These are phyloP conservation scores for Ophion ellenae DNA, from an alignment of 2,888 invertebrate species.

Conservation along the genomic window DNA sequence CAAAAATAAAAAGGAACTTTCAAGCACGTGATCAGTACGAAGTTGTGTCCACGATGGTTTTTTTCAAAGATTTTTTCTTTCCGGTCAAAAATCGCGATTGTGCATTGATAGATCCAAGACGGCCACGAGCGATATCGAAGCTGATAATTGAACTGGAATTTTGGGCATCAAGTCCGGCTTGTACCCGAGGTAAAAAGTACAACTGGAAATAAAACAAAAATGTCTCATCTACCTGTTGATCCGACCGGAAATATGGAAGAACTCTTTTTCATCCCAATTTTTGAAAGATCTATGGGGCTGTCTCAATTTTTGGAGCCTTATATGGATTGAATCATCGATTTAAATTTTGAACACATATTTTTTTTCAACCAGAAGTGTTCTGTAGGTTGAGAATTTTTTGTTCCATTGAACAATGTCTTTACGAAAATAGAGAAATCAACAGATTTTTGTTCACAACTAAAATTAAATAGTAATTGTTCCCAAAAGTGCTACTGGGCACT, in stretches of 20 bases:
- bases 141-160: slow-evolving; percentile 76
- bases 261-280: not conserved
- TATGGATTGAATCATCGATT: not conserved
- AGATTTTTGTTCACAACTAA: no score
- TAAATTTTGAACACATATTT: no score
- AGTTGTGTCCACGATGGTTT: slow-evolving; percentile 2
- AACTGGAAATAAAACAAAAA: not conserved
- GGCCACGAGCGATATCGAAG: slow-evolving; percentile 69
- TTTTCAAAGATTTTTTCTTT: slow-evolving; percentile 27
- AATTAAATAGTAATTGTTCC: no score
- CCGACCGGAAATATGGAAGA: not conserved
- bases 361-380: not conserved
- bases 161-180: slow-evolving; percentile 76
- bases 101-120: slow-evolving; percentile 64
- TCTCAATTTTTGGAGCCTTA: not conserved
- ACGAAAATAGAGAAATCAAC: no score
- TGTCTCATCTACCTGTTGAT: not conserved
- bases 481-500: not conserved
- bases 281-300: not conserved
- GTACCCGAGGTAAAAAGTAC: slow-evolving; percentile 69
- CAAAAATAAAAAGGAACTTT: not conserved
- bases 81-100: slow-evolving; percentile 50
- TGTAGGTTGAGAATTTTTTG: no score
- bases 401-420: no score
- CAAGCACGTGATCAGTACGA: not conserved